Percentiles rank a stretch among this genome's conserved stretches.
phyloP scores from a whole-genome alignment of 2,113 vertebrate species.

The Crotophaga sulcirostris region DNA sequence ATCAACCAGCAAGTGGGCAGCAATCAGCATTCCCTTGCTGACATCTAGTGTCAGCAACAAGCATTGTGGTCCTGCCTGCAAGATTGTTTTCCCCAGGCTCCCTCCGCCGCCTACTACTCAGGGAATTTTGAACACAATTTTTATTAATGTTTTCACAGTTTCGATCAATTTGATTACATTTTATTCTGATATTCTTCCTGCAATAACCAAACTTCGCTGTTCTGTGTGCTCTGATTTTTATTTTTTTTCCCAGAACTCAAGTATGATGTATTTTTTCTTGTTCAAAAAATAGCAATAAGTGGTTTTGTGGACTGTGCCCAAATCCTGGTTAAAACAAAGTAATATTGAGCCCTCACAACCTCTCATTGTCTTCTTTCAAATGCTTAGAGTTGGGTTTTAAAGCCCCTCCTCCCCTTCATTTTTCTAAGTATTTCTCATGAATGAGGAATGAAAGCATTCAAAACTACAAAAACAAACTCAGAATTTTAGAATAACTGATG shows the following conservation, averaged over 20 bases:
- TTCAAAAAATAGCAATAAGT: neutral
- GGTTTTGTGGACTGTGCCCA: neutral
- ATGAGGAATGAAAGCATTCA: neutral
- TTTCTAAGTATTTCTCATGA: neutral
- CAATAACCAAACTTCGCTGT: neutral
- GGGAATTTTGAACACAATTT: neutral
- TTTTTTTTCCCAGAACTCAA: neutral
- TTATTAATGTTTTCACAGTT: neutral
- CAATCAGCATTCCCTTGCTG: conserved; percentile 47
- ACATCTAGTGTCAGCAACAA: conserved; percentile 61
- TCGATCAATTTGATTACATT: neutral
- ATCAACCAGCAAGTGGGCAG: neutral
- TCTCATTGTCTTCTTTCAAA: neutral
- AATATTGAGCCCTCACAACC: neutral
- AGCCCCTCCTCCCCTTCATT: rapidly evolving
- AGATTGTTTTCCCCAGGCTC: neutral
- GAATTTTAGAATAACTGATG: neutral
- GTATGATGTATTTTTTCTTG: neutral
- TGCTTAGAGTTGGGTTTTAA: neutral
- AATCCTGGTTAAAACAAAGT: neutral
- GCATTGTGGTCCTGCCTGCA: neutral
- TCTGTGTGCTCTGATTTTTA: neutral
- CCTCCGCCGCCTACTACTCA: neutral
- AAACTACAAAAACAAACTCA: neutral
- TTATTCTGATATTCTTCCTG: neutral